These are phyloP conservation scores for Megalurothrips usitatus DNA, from an alignment of 2,888 invertebrate species.

Conservation along the genomic window DNA sequence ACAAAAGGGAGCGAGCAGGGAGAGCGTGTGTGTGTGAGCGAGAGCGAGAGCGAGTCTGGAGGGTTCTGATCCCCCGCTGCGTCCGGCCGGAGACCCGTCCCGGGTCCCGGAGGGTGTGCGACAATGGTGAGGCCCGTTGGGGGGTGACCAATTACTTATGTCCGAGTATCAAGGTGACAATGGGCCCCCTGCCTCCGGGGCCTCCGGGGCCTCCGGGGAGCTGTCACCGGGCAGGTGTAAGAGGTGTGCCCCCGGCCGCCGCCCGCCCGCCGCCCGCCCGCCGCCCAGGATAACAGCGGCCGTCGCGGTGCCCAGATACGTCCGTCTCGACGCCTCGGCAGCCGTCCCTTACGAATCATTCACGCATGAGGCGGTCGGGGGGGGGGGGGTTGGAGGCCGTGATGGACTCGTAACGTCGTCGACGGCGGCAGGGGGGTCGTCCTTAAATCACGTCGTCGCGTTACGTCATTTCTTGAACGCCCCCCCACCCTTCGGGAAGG, in stretches of 20 bases:
- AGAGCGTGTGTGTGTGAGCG: too few species aligned
- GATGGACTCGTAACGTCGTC: too few species aligned
- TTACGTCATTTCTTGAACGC: too few species aligned
- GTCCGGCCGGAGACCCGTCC: background rate
- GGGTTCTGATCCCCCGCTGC: background rate
- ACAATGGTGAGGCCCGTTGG: conserved; percentile 2
- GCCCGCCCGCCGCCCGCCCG: too few species aligned
- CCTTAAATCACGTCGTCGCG: too few species aligned
- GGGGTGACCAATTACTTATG: conserved; percentile 25
- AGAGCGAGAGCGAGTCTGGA: background rate
- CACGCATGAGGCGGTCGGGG: background rate
- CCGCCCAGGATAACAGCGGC: too few species aligned
- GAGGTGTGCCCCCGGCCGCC: too few species aligned
- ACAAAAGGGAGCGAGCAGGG: background rate
- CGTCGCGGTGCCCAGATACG: too few species aligned
- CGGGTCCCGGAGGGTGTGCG: background rate
- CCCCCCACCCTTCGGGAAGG: too few species aligned
- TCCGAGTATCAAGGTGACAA: conserved; percentile 21
- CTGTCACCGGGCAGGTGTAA: conserved; percentile 2
- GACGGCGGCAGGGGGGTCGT: too few species aligned
- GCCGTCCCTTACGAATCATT: background rate
- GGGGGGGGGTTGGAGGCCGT: background rate
- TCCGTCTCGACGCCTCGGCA: too few species aligned
- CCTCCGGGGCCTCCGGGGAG: too few species aligned
- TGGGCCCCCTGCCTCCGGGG: background rate